phyloP scores from a whole-genome alignment of 2,888 invertebrate genomes.

The Heteropelma amictum region DNA sequence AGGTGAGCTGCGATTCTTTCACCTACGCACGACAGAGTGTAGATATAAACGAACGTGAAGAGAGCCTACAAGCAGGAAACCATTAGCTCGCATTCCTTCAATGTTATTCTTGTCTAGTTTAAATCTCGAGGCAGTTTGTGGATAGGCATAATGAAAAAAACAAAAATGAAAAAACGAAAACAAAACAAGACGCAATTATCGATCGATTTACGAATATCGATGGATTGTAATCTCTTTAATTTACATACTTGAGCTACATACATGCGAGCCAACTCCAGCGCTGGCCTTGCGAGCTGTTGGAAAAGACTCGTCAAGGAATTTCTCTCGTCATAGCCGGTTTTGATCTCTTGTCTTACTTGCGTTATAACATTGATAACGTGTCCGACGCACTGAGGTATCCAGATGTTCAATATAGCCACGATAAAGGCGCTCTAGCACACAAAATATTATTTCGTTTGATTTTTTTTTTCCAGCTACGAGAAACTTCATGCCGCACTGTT shows the following conservation, averaged over 20 bases:
- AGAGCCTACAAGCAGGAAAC: slow-evolving; percentile 86
- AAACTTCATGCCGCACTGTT: neutral
- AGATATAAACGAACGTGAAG: slow-evolving; percentile 94
- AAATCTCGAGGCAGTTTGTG: neutral
- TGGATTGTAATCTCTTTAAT: slow-evolving; percentile 24
- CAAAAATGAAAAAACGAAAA: neutral
- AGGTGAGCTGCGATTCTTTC: slow-evolving; percentile 91
- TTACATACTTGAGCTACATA: slow-evolving; percentile 86
- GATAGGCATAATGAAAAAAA: neutral
- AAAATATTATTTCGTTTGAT: neutral
- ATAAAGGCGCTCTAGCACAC: slow-evolving; percentile 88
- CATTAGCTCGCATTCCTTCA: too few species aligned
- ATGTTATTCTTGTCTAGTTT: neutral
- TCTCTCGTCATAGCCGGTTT: slow-evolving; percentile 71
- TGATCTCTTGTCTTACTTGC: slow-evolving; percentile 77
- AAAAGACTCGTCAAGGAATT: slow-evolving; percentile 79
- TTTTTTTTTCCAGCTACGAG: neutral
- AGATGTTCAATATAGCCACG: slow-evolving; percentile 92
- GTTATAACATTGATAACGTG: slow-evolving; percentile 89
- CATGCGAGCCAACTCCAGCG: slow-evolving; percentile 83
- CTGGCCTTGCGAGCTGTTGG: slow-evolving; percentile 83
- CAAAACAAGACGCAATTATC: neutral
- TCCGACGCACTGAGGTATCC: slow-evolving; percentile 92
- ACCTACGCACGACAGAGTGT: slow-evolving; percentile 90
- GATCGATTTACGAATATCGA: neutral